Base-by-base conservation (phyloP, 23 tunicate genomes). In the Diplosoma virens region DNA sequence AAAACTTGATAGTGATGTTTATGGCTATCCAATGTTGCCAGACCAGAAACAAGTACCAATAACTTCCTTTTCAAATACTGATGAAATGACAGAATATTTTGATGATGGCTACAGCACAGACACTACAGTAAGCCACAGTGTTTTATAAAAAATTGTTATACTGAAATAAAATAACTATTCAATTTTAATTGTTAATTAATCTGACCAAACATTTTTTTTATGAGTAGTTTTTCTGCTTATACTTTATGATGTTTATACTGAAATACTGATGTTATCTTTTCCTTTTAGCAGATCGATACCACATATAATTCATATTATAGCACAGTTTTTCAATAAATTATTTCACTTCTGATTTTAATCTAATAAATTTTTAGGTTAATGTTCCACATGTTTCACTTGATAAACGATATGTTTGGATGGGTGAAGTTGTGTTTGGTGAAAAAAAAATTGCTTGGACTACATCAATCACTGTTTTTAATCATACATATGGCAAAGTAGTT, bases 321-420 rank as follows among this genome's bases (percentile, higher is more conserved):
- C 22, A 55, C 9, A 41, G 50, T 14, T 41, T 9, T 41, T 41
- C 11, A 7, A 7, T 7, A 41, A 7, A 41, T 9, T 14, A 7
- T 41, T 41, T 7, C 6, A 25, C 24, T 56, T 9, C 7, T 5
- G 22, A 58, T 18, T 23, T n/a, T 58, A n/a, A 58, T 11, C 21
- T 17, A n/a, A 11, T 58, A 11, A n/a, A 29, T 7, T n/a, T 64
- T 64, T 21, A 68, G 97, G 83, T 67, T 36, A 45, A 81, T 63
- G 92, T 92, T 0, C 97, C 92, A 1, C 97, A 85, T 33, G 87
- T 85, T 29, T 92, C 97, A 4, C 48, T 92, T 47, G 88, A 92
- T 33, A 66, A 81, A 70, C 54, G 41, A 0, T 79, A 77, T 3
- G 32, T 92, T 28, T 92, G 90, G 87, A 71, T 92, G 33, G 97